phyloP scores from a whole-genome alignment of 2,797 vertebrate species.

The Muscicapa comitata region DNA sequence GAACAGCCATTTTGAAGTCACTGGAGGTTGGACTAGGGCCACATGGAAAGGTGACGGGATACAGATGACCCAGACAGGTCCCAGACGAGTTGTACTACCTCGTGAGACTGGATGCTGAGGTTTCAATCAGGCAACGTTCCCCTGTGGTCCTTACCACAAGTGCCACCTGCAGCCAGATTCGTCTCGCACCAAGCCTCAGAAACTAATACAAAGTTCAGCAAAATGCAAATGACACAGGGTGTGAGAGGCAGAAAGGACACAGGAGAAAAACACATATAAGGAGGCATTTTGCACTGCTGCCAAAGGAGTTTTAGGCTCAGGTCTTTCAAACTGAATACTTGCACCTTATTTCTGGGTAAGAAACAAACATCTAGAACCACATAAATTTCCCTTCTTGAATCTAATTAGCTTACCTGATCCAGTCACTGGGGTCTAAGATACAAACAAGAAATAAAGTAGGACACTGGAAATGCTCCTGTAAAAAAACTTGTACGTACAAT shows the following conservation, averaged over 20 bases:
- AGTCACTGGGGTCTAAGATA: background rate
- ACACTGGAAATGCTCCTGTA: background rate
- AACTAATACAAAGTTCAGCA: background rate
- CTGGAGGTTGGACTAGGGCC: background rate
- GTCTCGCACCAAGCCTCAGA: background rate
- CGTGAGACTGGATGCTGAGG: background rate
- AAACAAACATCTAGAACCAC: background rate
- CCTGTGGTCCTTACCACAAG: background rate
- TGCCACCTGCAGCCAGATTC: background rate
- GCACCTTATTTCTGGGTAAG: background rate
- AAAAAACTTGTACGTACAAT: background rate
- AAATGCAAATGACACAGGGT: background rate
- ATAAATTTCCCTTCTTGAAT: background rate
- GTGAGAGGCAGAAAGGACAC: background rate
- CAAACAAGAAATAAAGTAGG: background rate
- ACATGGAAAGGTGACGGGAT: background rate
- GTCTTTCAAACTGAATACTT: background rate
- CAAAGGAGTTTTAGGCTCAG: background rate
- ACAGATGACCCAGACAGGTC: background rate
- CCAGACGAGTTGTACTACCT: background rate
- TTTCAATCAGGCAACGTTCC: background rate
- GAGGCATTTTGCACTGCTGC: background rate
- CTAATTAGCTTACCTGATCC: background rate
- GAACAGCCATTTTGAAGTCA: background rate
- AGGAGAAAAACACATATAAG: background rate